A percentile compares a stretch with the other conserved stretches of the same genome.
Evolutionary conservation across 2,888 invertebrate species (phyloP).

Genomic region (Agonopterix heracliana): DNA sequence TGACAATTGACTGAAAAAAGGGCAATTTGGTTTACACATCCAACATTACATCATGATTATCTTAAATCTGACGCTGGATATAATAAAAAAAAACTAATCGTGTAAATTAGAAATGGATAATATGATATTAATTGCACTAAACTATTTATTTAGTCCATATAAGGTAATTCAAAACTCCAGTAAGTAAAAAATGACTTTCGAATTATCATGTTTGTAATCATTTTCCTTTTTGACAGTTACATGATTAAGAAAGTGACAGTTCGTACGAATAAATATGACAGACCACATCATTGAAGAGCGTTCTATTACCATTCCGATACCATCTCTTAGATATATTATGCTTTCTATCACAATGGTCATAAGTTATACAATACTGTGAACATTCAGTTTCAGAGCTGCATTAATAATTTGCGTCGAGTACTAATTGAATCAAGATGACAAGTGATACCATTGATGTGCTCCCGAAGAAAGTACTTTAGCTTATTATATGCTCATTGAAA

Average conservation of each 20-base stretch:
- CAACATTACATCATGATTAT: too few species aligned
- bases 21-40: too few species aligned
- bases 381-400: slow-evolving; percentile 5
- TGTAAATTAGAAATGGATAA: too few species aligned
- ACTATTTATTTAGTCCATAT: too few species aligned
- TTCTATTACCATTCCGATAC: neutral
- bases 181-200: slow-evolving; percentile 25
- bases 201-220: slow-evolving; percentile 24
- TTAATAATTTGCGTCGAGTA: slow-evolving; percentile 10
- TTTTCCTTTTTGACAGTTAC: slow-evolving; percentile 33
- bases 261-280: slow-evolving; percentile 27
- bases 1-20: too few species aligned
- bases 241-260: slow-evolving; percentile 38
- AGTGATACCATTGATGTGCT: slow-evolving; percentile 26
- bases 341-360: slow-evolving; percentile 7
- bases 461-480: slow-evolving; percentile 15
- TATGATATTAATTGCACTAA: too few species aligned
- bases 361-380: slow-evolving; percentile 6
- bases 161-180: too few species aligned
- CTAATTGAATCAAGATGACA: slow-evolving; percentile 31
- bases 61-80: too few species aligned
- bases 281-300: slow-evolving; percentile 7
- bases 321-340: neutral
- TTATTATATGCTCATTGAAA: slow-evolving; percentile 11
- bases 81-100: too few species aligned